Conservation (phyloP, 2,797 vertebrate species). For the Anableps anableps region DNA sequence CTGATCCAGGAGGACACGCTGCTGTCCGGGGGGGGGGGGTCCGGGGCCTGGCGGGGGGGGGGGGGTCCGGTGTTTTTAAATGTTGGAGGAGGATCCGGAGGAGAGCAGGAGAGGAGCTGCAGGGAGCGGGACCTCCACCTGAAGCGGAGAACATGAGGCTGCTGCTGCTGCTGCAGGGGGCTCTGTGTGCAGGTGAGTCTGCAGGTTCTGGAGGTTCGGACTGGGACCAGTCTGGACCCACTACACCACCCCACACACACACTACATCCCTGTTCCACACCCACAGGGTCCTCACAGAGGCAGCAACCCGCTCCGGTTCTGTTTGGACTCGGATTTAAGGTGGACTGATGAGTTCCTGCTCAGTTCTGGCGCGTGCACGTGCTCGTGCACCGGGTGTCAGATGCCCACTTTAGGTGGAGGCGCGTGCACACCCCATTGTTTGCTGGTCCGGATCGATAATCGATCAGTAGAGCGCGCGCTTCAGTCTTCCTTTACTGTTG, state of each 20-base stretch:
- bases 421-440: slow-evolving; percentile 46
- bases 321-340: background rate
- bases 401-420: background rate
- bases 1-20: background rate
- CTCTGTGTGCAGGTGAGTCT: slow-evolving; percentile 2
- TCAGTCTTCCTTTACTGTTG: background rate
- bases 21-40: background rate
- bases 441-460: slow-evolving; percentile 45
- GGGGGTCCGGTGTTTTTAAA: background rate
- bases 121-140: background rate
- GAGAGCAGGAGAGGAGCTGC: background rate
- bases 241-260: background rate
- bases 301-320: background rate
- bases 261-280: background rate
- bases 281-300: background rate
- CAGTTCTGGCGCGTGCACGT: no score
- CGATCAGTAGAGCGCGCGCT: slow-evolving; percentile 20
- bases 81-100: slow-evolving; percentile 9
- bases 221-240: background rate
- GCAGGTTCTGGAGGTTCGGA: no score
- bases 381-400: background rate
- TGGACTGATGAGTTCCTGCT: background rate
- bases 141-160: slow-evolving; percentile 1
- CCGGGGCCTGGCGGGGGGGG: background rate
- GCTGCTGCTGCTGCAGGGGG: slow-evolving; percentile 9